Evolutionary conservation across 2,888 invertebrate genomes (phyloP).

Genomic region (Drosophila subquinaria): DNA sequence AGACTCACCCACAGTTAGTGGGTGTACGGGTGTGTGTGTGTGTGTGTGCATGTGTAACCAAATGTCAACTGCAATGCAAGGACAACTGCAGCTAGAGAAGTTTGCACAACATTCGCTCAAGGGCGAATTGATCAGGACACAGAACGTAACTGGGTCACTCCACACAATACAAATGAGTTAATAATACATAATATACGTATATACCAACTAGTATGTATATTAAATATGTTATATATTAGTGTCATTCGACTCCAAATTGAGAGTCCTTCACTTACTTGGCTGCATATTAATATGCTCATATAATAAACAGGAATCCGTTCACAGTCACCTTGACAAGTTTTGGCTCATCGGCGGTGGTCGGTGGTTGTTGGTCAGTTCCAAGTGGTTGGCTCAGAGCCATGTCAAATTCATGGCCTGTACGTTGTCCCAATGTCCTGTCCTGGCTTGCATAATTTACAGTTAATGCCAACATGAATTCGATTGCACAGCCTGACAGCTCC

Average conservation of each 20-base stretch:
- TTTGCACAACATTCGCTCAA: slow-evolving; percentile 65
- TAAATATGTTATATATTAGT: slow-evolving; percentile 45
- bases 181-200: slow-evolving; percentile 11
- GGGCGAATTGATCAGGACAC: slow-evolving; percentile 63
- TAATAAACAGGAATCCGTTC: slow-evolving; percentile 72
- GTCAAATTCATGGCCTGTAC: slow-evolving; percentile 64
- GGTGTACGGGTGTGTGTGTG: slow-evolving; percentile 10
- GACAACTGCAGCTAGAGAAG: slow-evolving; percentile 72
- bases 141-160: slow-evolving; percentile 54
- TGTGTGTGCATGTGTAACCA: slow-evolving; percentile 38
- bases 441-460: slow-evolving; percentile 71
- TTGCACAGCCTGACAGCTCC: slow-evolving; percentile 57
- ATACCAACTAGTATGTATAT: slow-evolving; percentile 1
- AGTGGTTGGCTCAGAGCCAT: slow-evolving; percentile 66
- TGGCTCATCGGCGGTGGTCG: slow-evolving; percentile 34
- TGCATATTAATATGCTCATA: slow-evolving; percentile 70
- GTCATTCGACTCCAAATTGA: slow-evolving; percentile 27
- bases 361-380: slow-evolving; percentile 51
- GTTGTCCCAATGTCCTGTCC: slow-evolving; percentile 18
- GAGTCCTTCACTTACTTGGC: slow-evolving; percentile 39
- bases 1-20: slow-evolving; percentile 28
- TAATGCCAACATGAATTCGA: slow-evolving; percentile 78
- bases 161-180: slow-evolving; percentile 45
- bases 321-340: slow-evolving; percentile 70
- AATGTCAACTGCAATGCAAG: slow-evolving; percentile 74